Percentiles rank a stretch among this genome's conserved stretches.
Conservation (phyloP, 1,140 invertebrate genomes). For the Drosophila murphyi region DNA sequence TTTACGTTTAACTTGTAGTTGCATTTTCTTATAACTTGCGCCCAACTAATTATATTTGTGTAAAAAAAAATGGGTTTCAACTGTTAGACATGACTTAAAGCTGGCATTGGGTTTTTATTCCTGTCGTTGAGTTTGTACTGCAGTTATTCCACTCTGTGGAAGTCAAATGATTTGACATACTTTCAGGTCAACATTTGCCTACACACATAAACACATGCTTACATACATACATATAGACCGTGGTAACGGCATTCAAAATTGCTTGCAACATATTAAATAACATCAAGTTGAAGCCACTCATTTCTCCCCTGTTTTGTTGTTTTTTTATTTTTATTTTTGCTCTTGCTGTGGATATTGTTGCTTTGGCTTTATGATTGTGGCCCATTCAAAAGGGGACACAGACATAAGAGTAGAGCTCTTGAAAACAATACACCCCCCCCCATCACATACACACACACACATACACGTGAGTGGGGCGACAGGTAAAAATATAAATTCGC, state of each 20-base stretch:
- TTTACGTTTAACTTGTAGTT: no score
- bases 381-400: conserved; percentile 33
- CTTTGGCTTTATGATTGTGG: conserved; percentile 29
- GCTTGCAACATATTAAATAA: conserved; percentile 41
- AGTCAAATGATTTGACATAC: conserved; percentile 7
- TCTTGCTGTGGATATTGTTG: conserved; percentile 25
- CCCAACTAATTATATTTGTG: no score
- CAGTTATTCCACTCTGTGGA: neutral
- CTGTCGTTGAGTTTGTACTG: no score
- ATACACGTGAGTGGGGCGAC: conserved; percentile 23
- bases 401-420: conserved; percentile 40
- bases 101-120: neutral
- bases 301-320: neutral
- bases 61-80: no score
- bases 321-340: neutral
- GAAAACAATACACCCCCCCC: conserved; percentile 25
- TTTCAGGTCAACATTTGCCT: conserved; percentile 15
- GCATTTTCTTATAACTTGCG: no score
- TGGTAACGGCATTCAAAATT: conserved; percentile 17
- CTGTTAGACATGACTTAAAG: no score
- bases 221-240: neutral
- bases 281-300: conserved; percentile 22
- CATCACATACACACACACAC: conserved; percentile 7
- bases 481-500: conserved; percentile 56
- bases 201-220: conserved; percentile 3